These are phyloP conservation scores for Brachionus rubens DNA, from an alignment of 1,140 invertebrate genomes.

Conservation along the genomic window DNA sequence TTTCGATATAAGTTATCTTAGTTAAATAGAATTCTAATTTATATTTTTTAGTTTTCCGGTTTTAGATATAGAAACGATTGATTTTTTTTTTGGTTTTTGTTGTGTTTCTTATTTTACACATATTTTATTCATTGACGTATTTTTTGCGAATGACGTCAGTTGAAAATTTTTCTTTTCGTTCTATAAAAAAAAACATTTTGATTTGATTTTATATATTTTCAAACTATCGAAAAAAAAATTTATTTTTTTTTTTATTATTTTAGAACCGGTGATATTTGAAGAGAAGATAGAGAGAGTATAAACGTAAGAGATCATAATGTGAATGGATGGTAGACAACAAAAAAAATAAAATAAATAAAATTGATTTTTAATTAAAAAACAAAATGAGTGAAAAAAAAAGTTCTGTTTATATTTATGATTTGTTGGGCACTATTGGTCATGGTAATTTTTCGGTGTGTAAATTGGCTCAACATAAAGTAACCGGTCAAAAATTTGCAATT, in stretches of 20 bases:
- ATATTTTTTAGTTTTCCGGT: neutral
- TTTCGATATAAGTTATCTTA: constrained; percentile 13
- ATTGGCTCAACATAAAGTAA: constrained; percentile 96
- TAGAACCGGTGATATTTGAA: constrained; percentile 19
- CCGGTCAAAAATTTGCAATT: constrained; percentile 84
- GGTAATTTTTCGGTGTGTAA: constrained; percentile 99
- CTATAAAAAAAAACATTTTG: neutral
- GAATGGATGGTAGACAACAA: too few species aligned
- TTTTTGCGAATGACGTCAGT: constrained; percentile 13
- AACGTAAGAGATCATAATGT: too few species aligned
- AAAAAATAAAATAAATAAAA: too few species aligned
- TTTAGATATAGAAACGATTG: neutral
- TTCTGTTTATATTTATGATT: constrained; percentile 12
- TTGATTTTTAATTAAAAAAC: neutral
- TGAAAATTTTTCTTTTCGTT: neutral
- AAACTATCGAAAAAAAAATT: too few species aligned
- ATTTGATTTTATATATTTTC: neutral
- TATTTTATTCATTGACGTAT: constrained; percentile 34
- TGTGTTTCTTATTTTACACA: neutral
- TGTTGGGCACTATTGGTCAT: constrained; percentile 82
- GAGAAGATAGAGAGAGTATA: neutral
- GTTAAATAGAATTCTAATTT: neutral
- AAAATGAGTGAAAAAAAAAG: constrained; percentile 31
- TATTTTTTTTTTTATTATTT: neutral
- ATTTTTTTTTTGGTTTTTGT: constrained; percentile 9